phyloP scores from a whole-genome alignment of 2,888 invertebrate species.

The Megalurothrips usitatus region DNA sequence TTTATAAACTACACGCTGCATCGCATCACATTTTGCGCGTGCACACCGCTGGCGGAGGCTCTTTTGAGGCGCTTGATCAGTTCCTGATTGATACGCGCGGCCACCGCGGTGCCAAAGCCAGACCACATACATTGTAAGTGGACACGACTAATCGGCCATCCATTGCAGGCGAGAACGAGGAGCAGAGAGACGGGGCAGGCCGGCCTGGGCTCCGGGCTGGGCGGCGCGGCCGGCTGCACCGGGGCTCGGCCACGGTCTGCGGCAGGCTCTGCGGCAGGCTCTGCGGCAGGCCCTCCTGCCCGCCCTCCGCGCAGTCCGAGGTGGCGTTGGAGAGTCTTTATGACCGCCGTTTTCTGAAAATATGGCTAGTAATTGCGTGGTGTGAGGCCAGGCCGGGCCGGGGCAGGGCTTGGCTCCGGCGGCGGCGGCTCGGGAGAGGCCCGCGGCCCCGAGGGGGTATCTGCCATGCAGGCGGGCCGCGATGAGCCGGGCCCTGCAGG shows the following conservation, averaged over 20 bases:
- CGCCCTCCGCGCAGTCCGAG: constrained; percentile 5
- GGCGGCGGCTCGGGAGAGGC: too few relatives aligned
- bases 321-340: constrained; percentile 6
- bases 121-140: constrained; percentile 21
- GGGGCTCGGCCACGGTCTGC: too few relatives aligned
- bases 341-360: constrained; percentile 24
- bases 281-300: background rate
- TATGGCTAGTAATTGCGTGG: constrained; percentile 24
- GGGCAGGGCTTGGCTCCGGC: background rate
- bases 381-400: background rate
- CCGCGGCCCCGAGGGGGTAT: background rate
- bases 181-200: background rate
- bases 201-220: too few relatives aligned
- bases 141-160: constrained; percentile 14
- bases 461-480: too few relatives aligned
- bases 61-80: background rate
- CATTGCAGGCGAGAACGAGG: constrained; percentile 19
- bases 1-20: too few relatives aligned
- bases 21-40: too few relatives aligned
- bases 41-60: too few relatives aligned
- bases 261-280: background rate
- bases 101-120: background rate
- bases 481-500: too few relatives aligned
- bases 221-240: too few relatives aligned
- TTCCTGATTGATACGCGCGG: background rate